Percentiles rank a stretch among this genome's conserved stretches.
These are phyloP conservation scores for Monoplex corrugatus DNA, from an alignment of 2,888 invertebrate species.

Conservation along the genomic window DNA sequence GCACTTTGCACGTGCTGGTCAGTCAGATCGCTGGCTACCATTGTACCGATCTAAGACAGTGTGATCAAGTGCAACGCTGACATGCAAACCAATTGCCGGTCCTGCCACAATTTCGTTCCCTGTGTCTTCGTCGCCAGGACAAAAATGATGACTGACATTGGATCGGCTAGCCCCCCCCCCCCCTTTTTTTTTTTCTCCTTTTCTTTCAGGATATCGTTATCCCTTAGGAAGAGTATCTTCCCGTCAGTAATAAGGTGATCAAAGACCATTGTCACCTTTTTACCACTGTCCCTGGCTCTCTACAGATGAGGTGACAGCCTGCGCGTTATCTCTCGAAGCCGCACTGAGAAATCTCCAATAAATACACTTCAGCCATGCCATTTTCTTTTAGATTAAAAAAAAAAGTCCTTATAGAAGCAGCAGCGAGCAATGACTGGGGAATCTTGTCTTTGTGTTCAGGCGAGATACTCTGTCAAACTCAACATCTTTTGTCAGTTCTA, in stretches of 20 bases:
- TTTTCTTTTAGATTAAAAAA: neutral
- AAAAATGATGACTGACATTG: neutral
- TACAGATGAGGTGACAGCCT: slow-evolving; percentile 29
- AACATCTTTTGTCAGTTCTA: too few relatives aligned
- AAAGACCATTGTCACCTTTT: neutral
- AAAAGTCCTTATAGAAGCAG: neutral
- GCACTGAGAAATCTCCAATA: neutral
- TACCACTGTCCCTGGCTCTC: neutral
- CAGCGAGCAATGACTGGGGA: slow-evolving; percentile 14
- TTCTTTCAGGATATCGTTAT: neutral
- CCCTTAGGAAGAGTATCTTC: neutral
- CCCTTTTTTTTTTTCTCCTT: neutral
- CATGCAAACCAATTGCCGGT: neutral
- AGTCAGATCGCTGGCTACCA: neutral
- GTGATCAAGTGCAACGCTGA: neutral
- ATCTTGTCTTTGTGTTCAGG: too few relatives aligned
- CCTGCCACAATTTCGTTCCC: neutral
- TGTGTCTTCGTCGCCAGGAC: neutral
- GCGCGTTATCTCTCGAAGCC: neutral
- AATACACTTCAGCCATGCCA: neutral
- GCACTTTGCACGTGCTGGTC: neutral
- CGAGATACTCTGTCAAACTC: too few relatives aligned
- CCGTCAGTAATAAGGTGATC: slow-evolving; percentile 10
- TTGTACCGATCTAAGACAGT: neutral
- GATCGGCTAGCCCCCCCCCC: neutral